Conservation (phyloP, 2,797 vertebrate genomes). For the Cetoscarus ocellatus region DNA sequence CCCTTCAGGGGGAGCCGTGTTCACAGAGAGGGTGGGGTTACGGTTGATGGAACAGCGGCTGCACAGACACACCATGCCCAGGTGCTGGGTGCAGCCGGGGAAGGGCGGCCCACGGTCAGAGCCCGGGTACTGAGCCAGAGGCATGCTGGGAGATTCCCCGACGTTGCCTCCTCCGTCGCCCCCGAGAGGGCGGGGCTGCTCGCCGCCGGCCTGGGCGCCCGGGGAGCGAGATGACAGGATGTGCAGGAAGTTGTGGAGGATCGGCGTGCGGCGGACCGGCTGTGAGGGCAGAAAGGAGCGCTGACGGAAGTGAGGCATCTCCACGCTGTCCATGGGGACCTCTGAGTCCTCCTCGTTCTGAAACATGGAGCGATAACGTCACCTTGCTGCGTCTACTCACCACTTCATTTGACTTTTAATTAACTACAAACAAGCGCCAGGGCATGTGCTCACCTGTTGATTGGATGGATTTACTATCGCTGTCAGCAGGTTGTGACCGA, state of each 20-base stretch:
- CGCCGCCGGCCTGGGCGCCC: constrained; percentile 87
- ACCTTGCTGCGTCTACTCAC: background rate
- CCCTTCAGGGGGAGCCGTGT: constrained; percentile 71
- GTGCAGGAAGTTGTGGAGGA: constrained; percentile 99
- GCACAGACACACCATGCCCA: constrained; percentile 96
- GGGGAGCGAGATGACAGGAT: constrained; percentile 97
- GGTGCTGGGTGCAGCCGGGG: constrained; percentile 95
- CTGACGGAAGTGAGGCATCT: constrained; percentile 96
- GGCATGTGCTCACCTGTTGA: constrained; percentile 90
- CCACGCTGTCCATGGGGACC: constrained; percentile 96
- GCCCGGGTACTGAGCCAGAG: constrained; percentile 91
- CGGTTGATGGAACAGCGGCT: constrained; percentile 91
- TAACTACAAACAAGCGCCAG: no score
- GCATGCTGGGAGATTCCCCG: constrained; percentile 85
- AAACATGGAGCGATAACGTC: background rate
- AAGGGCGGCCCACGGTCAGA: constrained; percentile 87
- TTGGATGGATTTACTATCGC: constrained; percentile 98
- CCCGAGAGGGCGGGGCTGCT: constrained; percentile 77
- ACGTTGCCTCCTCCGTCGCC: constrained; percentile 50
- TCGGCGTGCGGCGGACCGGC: constrained; percentile 96
- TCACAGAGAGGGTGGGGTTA: constrained; percentile 80
- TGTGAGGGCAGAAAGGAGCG: constrained; percentile 96
- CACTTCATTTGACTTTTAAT: background rate
- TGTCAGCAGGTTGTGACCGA: constrained; percentile 98
- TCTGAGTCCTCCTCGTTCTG: constrained; percentile 98